These are phyloP conservation scores for Cydia fagiglandana DNA, from an alignment of 1,140 invertebrate species.

Conservation along the genomic window DNA sequence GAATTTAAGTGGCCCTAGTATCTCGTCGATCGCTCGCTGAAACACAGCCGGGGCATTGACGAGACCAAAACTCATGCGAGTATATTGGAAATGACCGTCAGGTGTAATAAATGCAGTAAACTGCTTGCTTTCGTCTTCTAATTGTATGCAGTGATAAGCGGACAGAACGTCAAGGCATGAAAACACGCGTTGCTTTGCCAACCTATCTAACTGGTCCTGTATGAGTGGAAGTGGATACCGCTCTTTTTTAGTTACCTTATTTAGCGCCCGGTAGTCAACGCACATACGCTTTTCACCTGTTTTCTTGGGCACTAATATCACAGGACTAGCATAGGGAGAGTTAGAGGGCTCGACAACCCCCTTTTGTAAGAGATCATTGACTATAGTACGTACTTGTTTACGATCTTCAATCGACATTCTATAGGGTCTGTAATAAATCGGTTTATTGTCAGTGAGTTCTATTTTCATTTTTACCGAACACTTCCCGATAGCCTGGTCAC, in stretches of 20 bases:
- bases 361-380: neutral
- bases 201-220: constrained; percentile 62
- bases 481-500: neutral
- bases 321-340: constrained; percentile 10
- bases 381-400: constrained; percentile 11
- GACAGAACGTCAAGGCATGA: constrained; percentile 12
- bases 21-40: constrained; percentile 27
- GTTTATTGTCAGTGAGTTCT: constrained; percentile 2
- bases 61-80: too few species aligned
- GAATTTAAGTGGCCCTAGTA: constrained; percentile 35
- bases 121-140: constrained; percentile 8
- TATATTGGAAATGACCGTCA: too few species aligned
- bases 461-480: constrained; percentile 22
- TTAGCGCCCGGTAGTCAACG: constrained; percentile 40
- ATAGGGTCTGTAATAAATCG: constrained; percentile 23
- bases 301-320: constrained; percentile 25
- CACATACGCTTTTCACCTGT: constrained; percentile 45
- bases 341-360: constrained; percentile 15
- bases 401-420: constrained; percentile 22
- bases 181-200: constrained; percentile 33
- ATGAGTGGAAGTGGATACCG: constrained; percentile 52
- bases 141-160: constrained; percentile 8
- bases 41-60: too few species aligned
- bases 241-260: constrained; percentile 41
- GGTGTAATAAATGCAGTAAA: neutral